Base-by-base conservation (phyloP, 2,888 invertebrate species). In the Drosophila tripunctata region DNA sequence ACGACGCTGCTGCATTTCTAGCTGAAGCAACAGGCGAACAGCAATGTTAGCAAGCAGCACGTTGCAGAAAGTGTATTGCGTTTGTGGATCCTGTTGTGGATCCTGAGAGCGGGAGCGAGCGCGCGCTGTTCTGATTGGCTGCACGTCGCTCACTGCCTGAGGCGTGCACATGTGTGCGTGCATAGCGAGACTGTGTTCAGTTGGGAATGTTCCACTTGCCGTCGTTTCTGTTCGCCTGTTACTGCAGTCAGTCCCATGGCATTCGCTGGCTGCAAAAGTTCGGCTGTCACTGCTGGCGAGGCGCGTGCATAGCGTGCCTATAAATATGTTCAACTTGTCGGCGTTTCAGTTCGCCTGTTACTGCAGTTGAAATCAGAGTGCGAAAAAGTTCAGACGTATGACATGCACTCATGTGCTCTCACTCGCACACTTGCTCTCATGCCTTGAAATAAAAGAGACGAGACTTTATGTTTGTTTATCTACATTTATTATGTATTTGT, bases 401-500 rank as follows among this genome's bases (percentile, higher is more conserved):
- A 33, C 33, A 12, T 1, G 7, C 14, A 31, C 12, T 12, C 33
- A 7, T 5, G 6, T 14, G 7, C 33, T 12, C 12, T 12, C 31
- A 6, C 14, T 21, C 21, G 3, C 4, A 5, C 14, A 6, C 4
- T 14, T 33, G 0, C 6, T 12, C 7, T 3, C 6, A 6, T 15
- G 1, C 35, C 0, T 8, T 10, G 1, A 1, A 7, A 17, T 7
- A 10, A 38, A 38, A 12, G 4, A 22, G 21, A 0, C 12, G 8
- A 10, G 8, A 0, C 10, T 10, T 43, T 24, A n/a, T n/a, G n/a
- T 2, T 15, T 24, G 22, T 24, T 41, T 24, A 15, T 15, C 14
- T 43, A 43, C 41, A 24, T 43, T 43, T 40, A 61, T 56, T 63
- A 58, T 58, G 54, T 38, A 43, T 8, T 63, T 62, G 14, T 33